Evolutionary conservation across 2,888 invertebrate genomes (phyloP).

Genomic region (Gryllus longicercus): DNA sequence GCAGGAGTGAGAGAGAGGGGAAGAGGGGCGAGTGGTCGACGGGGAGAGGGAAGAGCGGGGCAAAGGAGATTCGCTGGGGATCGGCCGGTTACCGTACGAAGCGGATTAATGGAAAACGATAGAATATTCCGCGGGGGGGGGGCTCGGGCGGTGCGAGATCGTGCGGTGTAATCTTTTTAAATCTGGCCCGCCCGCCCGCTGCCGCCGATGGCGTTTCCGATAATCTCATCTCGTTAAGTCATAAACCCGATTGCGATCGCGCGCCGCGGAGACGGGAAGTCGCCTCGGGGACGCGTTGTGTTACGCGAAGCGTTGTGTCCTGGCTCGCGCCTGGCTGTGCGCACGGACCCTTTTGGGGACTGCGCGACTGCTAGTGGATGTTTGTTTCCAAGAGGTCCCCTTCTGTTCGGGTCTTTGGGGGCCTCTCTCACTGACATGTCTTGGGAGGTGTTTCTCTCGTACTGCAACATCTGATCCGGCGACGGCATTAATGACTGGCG

Average conservation of each 20-base stretch:
- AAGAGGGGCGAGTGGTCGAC: background rate
- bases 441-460: too few relatives aligned
- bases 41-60: background rate
- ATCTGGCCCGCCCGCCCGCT: background rate
- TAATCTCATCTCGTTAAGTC: background rate
- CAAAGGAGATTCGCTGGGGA: background rate
- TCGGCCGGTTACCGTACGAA: background rate
- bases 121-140: background rate
- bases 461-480: too few relatives aligned
- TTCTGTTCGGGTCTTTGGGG: too few relatives aligned
- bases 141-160: background rate
- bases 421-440: too few relatives aligned
- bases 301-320: too few relatives aligned
- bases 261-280: too few relatives aligned
- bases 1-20: background rate
- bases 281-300: too few relatives aligned
- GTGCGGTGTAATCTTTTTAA: background rate
- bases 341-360: too few relatives aligned
- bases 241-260: background rate
- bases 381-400: too few relatives aligned
- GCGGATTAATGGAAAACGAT: constrained; percentile 8
- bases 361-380: too few relatives aligned
- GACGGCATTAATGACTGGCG: too few relatives aligned
- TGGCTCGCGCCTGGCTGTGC: too few relatives aligned
- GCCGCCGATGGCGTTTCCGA: background rate